A percentile compares a stretch with the other conserved stretches of the same genome.
Conservation (phyloP, 2,888 invertebrate genomes). For the Lomographa bimaculata region DNA sequence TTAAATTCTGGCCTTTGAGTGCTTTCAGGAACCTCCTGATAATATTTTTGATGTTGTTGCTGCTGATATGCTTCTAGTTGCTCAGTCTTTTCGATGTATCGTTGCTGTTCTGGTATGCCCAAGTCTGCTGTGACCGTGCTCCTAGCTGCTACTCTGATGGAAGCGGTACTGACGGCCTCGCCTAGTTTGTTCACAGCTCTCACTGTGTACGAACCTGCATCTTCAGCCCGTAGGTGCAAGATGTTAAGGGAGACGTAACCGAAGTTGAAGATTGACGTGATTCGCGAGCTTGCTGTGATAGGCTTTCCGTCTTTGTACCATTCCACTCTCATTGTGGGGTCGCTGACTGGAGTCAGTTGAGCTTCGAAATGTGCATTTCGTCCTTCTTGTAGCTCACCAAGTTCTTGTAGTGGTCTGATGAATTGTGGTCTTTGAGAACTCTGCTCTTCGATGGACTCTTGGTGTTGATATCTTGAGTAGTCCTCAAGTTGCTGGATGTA, state of each 20-base stretch:
- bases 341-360: conserved; percentile 95
- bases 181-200: conserved; percentile 95
- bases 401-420: conserved; percentile 93
- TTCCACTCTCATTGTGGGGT: conserved; percentile 96
- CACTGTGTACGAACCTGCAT: conserved; percentile 97
- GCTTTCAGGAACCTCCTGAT: conserved; percentile 91
- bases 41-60: conserved; percentile 90
- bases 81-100: conserved; percentile 96
- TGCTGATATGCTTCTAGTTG: conserved; percentile 95
- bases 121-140: conserved; percentile 94
- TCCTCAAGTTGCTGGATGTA: conserved; percentile 96
- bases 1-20: conserved; percentile 93
- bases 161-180: conserved; percentile 93
- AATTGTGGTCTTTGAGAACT: conserved; percentile 92
- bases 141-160: conserved; percentile 89
- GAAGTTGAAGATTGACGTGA: conserved; percentile 99
- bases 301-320: conserved; percentile 98
- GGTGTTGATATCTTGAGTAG: conserved; percentile 93
- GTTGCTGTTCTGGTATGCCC: conserved; percentile 94
- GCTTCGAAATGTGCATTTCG: conserved; percentile 97
- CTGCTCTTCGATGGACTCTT: conserved; percentile 92
- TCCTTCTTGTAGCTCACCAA: conserved; percentile 94
- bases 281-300: conserved; percentile 98
- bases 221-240: conserved; percentile 99
- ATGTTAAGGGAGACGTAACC: conserved; percentile 99